These are phyloP conservation scores for Magallana ariakensis DNA, from an alignment of 1,140 invertebrate genomes.

Conservation along the genomic window DNA sequence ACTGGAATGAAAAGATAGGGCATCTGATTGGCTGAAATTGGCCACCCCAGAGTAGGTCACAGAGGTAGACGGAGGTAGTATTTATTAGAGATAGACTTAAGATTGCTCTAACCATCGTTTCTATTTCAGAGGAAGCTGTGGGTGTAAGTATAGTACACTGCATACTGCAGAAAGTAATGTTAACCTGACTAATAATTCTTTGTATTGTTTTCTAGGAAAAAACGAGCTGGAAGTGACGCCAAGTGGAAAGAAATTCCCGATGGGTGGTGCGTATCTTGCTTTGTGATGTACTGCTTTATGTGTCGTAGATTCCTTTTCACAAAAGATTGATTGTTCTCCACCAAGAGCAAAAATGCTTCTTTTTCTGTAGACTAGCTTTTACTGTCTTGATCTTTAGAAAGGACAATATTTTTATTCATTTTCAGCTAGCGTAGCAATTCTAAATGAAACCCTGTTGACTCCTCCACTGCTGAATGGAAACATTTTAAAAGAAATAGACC, in stretches of 20 bases:
- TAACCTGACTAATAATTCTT: not conserved
- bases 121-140: not conserved
- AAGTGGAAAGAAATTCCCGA: slow-evolving; percentile 11
- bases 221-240: not conserved
- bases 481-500: slow-evolving; percentile 1
- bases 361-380: not conserved
- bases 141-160: not conserved
- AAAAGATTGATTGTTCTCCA: not conserved
- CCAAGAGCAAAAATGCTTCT: not conserved
- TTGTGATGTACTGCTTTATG: not conserved
- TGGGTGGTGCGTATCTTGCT: not conserved
- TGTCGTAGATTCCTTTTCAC: not conserved
- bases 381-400: not conserved
- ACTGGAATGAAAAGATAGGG: not conserved
- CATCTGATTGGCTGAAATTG: slow-evolving; percentile 19
- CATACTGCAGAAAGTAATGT: not conserved
- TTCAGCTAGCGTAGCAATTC: slow-evolving; percentile 13
- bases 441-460: slow-evolving; percentile 17
- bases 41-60: slow-evolving; percentile 1
- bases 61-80: not conserved
- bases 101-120: not conserved
- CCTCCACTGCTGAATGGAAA: slow-evolving; percentile 8
- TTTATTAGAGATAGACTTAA: slow-evolving; percentile 12
- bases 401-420: slow-evolving; percentile 1
- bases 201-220: slow-evolving; percentile 26